These are phyloP conservation scores for Drosophila neocordata DNA, from an alignment of 1,140 invertebrate species.

Conservation along the genomic window DNA sequence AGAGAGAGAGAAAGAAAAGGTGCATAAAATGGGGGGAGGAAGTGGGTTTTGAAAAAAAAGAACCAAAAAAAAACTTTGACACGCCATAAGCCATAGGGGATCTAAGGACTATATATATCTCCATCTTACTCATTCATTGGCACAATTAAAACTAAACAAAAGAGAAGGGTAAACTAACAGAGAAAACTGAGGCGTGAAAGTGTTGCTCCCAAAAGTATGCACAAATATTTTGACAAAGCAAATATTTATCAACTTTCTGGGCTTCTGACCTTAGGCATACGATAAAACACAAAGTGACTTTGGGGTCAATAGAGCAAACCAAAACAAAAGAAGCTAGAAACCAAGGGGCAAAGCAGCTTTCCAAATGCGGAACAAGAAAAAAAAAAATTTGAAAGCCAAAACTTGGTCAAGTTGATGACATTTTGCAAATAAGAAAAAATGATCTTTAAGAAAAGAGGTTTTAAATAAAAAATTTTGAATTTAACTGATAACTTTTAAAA, in stretches of 20 bases:
- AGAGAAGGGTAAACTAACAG: conserved; percentile 20
- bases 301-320: conserved; percentile 5
- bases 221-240: conserved; percentile 73
- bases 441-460: no score
- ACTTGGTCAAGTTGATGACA: no score
- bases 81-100: conserved; percentile 28
- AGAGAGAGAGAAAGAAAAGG: background rate
- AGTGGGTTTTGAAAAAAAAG: background rate
- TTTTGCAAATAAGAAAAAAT: no score
- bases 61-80: conserved; percentile 36
- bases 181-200: conserved; percentile 44
- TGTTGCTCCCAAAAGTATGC: conserved; percentile 55
- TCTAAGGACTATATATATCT: background rate
- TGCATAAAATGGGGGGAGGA: no score
- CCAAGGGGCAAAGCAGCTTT: background rate
- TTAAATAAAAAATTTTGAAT: no score
- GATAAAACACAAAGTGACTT: conserved; percentile 45
- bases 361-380: background rate
- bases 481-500: no score
- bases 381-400: background rate
- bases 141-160: conserved; percentile 72
- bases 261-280: conserved; percentile 59
- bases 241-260: conserved; percentile 73
- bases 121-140: conserved; percentile 27
- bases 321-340: background rate